Percentiles rank a stretch among this genome's conserved stretches.
phyloP scores from a whole-genome alignment of 2,888 invertebrate genomes.

The Neoaliturus tenellus region DNA sequence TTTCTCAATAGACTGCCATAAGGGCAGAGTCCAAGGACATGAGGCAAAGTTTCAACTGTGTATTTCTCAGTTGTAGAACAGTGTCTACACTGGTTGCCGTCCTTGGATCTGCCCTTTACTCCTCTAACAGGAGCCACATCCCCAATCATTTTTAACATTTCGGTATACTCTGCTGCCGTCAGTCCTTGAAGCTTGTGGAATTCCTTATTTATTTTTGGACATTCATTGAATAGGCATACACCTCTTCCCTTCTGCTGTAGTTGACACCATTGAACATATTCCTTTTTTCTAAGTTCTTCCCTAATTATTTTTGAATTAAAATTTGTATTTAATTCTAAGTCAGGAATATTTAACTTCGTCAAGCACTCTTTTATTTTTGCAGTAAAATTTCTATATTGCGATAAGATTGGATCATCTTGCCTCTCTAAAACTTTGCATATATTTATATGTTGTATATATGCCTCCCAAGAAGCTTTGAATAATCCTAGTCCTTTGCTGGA shows the following conservation, averaged over 20 bases:
- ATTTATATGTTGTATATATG: background rate
- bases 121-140: conserved; percentile 9
- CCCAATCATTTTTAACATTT: background rate
- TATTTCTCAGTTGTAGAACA: conserved; percentile 2
- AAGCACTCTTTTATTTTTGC: background rate
- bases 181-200: background rate
- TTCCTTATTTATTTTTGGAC: background rate
- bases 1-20: background rate
- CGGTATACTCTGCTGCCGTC: background rate
- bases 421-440: background rate
- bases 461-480: background rate
- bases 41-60: background rate
- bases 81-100: conserved; percentile 6
- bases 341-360: too few relatives aligned
- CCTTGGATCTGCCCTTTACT: conserved; percentile 16
- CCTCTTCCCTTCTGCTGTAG: background rate
- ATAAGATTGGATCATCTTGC: background rate
- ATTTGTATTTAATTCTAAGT: background rate
- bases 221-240: background rate
- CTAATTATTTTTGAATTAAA: background rate
- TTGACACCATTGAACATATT: background rate
- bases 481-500: background rate
- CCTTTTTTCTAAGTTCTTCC: background rate
- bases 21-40: conserved; percentile 12
- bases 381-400: background rate